Base-by-base conservation (phyloP, 2,888 invertebrate species). In the Galerucella calmariensis region DNA sequence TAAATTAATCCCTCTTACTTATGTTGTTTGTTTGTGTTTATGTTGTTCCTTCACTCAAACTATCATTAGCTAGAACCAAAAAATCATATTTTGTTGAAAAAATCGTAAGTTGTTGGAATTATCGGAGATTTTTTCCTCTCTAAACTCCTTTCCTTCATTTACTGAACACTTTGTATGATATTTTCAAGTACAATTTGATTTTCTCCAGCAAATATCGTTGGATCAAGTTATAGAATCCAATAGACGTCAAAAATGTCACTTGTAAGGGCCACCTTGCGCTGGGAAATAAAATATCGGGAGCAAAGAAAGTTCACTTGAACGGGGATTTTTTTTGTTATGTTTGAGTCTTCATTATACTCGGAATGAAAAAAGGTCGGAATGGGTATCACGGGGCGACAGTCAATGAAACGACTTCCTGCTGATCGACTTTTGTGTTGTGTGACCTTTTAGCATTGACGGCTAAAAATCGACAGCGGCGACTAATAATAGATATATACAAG, bases 311-410 rank as follows among this genome's bases (percentile, higher is more conserved):
- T 73, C 65, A 68, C 67, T 65, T 74, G 67, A 72, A 76, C 62
- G 68, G 65, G 76, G 73, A 27, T 27, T 71, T 76, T 76, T 73
- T 66, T 41, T 41, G 35, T 41, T 59, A 74, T 73, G 69, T 73
- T 63, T 74, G 66, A 75, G 76, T 74, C 69, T 75, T 78, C 77
- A 78, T 78, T 78, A 79, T 81, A 77, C 75, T 75, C 75, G 73
- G 20, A 72, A 79, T 74, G 73, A 75, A 83, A 85, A 84, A 84
- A 85, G 83, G 84, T 84, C 84, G 83, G 81, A 85, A 84, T 83
- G 81, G 84, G 85, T 83, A 83, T 85, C 85, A 82, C 83, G 86
- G 85, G 86, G 86, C 81, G 82, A 81, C 79, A 84, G 82, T 84
- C 79, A 80, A 80, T 81, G 79, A 80, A 86, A 83, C 80, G 84